These are phyloP conservation scores for Poeciliopsis gracilis DNA, from an alignment of 2,797 vertebrate genomes.

Conservation along the genomic window DNA sequence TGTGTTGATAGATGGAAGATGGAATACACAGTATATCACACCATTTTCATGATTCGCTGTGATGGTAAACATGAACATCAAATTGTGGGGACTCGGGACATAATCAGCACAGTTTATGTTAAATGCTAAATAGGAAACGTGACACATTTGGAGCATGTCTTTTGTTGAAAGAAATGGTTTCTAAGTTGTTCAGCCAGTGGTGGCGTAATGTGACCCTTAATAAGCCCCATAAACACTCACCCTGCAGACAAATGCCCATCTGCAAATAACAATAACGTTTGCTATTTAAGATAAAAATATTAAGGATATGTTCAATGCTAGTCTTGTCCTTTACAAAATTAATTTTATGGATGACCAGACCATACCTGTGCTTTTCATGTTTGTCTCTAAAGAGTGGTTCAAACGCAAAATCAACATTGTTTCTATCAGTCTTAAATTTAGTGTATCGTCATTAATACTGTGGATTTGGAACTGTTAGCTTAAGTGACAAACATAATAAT, in stretches of 20 bases:
- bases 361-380: neutral
- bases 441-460: neutral
- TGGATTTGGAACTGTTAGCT: conserved; percentile 25
- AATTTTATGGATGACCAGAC: neutral
- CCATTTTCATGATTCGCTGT: neutral
- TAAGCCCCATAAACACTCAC: neutral
- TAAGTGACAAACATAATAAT: conserved; percentile 71
- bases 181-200: neutral
- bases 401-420: neutral
- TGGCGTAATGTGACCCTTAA: neutral
- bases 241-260: neutral
- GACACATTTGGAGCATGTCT: neutral
- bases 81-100: neutral
- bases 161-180: neutral
- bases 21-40: conserved; percentile 16
- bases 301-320: neutral
- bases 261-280: neutral
- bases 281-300: neutral
- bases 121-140: neutral
- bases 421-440: neutral
- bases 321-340: neutral
- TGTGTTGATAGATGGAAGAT: conserved; percentile 23
- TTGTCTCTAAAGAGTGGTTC: neutral
- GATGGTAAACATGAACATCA: conserved; percentile 2
- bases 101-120: neutral